These are phyloP conservation scores for Dryadula phaetusa DNA, from an alignment of 2,888 invertebrate genomes.

Conservation along the genomic window DNA sequence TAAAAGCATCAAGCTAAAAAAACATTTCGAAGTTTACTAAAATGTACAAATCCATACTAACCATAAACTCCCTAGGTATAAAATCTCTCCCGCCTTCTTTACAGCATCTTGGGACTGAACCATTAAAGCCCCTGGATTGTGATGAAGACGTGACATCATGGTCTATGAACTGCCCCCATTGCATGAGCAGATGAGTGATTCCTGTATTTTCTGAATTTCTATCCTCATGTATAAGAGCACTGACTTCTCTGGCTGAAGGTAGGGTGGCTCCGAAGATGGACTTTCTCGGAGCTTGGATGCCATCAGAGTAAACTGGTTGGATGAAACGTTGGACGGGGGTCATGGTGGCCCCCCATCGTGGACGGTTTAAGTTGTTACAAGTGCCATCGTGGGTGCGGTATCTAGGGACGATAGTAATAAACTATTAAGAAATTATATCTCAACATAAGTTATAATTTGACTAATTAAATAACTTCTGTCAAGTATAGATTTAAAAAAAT, in stretches of 20 bases:
- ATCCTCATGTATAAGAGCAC: constrained; percentile 85
- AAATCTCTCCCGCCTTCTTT: constrained; percentile 84
- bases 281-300: constrained; percentile 82
- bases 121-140: constrained; percentile 90
- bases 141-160: constrained; percentile 93
- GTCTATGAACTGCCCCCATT: constrained; percentile 96
- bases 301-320: constrained; percentile 92
- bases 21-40: too few species aligned
- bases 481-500: too few species aligned
- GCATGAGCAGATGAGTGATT: constrained; percentile 92
- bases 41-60: constrained; percentile 66
- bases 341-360: constrained; percentile 92
- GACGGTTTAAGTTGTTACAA: constrained; percentile 92
- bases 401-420: constrained; percentile 54
- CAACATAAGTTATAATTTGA: too few species aligned
- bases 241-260: constrained; percentile 91
- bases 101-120: constrained; percentile 91
- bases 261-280: constrained; percentile 85
- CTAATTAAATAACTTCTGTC: too few species aligned
- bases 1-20: too few species aligned
- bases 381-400: constrained; percentile 95
- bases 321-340: constrained; percentile 92
- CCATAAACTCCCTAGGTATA: constrained; percentile 86
- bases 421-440: background rate
- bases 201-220: constrained; percentile 86